Evolutionary conservation across 2,888 invertebrate species (phyloP).

Genomic region (Cactoblastis cactorum): DNA sequence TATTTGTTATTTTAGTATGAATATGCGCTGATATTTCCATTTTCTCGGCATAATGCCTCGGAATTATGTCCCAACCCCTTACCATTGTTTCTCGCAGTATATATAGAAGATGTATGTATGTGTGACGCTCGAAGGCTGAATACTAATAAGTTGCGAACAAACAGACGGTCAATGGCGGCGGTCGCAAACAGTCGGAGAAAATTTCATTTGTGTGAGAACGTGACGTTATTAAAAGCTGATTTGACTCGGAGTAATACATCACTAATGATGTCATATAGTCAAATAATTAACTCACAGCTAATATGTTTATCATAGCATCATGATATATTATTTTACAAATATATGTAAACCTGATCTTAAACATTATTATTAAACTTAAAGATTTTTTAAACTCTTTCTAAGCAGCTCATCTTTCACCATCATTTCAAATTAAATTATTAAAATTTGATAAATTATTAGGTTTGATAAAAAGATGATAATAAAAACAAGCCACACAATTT

Average conservation of each 20-base stretch:
- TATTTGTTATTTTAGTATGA: constrained; percentile 23
- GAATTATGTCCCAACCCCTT: constrained; percentile 22
- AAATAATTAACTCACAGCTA: too few species aligned
- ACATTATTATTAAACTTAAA: too few species aligned
- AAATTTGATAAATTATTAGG: too few species aligned
- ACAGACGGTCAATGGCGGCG: constrained; percentile 26
- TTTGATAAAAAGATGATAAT: too few species aligned
- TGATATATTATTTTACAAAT: too few species aligned
- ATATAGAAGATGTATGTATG: constrained; percentile 27
- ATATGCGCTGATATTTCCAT: constrained; percentile 29
- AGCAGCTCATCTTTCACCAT: too few species aligned
- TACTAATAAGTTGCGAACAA: constrained; percentile 41
- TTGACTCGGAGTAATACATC: background rate
- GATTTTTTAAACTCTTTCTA: too few species aligned
- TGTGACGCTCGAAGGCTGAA: constrained; percentile 33
- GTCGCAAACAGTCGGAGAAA: constrained; percentile 21
- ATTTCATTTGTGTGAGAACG: constrained; percentile 22
- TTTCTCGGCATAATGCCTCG: constrained; percentile 27
- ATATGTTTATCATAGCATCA: too few species aligned
- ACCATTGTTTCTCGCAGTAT: constrained; percentile 33
- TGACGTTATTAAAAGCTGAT: constrained; percentile 15
- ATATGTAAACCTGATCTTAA: too few species aligned
- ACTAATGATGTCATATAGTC: background rate
- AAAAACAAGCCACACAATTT: too few species aligned
- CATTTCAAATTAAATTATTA: too few species aligned